Evolutionary conservation across 2,113 vertebrate species (phyloP).

Genomic region (Cettia cetti): DNA sequence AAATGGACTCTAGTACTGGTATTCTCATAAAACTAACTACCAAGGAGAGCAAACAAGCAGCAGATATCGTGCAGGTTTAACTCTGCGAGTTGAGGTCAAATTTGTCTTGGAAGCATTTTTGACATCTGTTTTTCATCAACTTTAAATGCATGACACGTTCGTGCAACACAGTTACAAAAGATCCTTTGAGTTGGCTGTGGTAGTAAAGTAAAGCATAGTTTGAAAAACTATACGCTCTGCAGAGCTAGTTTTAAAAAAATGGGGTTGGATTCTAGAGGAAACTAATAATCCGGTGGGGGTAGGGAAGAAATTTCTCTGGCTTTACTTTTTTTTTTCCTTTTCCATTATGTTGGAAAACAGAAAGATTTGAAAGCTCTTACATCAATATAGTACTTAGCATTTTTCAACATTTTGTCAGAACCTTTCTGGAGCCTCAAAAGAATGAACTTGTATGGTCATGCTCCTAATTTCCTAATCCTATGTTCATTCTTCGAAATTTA

Average conservation of each 20-base stretch:
- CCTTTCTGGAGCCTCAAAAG: not conserved
- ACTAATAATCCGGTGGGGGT: accelerated
- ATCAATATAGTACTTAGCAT: not conserved
- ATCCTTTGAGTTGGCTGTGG: not conserved
- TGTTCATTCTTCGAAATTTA: not conserved
- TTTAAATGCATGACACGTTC: not conserved
- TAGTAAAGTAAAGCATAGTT: not conserved
- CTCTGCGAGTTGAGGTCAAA: not conserved
- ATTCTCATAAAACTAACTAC: not conserved
- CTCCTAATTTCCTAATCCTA: not conserved
- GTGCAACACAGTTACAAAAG: not conserved
- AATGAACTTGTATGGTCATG: not conserved
- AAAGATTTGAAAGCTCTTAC: not conserved
- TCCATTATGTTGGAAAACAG: not conserved
- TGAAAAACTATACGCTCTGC: not conserved
- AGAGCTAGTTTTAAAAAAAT: not conserved
- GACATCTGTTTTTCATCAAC: not conserved
- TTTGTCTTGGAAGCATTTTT: not conserved
- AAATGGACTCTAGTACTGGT: not conserved
- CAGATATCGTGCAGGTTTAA: not conserved
- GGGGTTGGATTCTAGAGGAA: not conserved
- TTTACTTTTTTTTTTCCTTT: not conserved
- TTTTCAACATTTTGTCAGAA: not conserved
- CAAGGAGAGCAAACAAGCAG: not conserved
- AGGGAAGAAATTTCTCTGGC: accelerated